These are phyloP conservation scores for Helicoverpa zea DNA, from an alignment of 1,140 invertebrate species.

Conservation along the genomic window DNA sequence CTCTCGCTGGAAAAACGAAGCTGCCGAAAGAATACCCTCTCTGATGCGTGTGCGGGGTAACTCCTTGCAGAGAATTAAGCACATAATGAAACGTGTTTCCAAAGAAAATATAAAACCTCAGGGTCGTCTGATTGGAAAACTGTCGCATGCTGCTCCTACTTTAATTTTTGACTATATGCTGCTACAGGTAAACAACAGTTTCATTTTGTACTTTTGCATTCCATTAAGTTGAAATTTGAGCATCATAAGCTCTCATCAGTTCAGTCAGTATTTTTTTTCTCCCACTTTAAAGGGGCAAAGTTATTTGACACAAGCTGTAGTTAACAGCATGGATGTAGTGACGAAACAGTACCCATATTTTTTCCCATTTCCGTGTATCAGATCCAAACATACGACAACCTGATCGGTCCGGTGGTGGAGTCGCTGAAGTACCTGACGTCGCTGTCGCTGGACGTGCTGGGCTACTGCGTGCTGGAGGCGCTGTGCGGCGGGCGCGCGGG, in stretches of 20 bases:
- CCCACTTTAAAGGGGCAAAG: too few species aligned
- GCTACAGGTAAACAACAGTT: slow-evolving; percentile 88
- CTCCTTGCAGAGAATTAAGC: slow-evolving; percentile 96
- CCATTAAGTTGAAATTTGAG: too few species aligned
- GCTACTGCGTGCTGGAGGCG: slow-evolving; percentile 98
- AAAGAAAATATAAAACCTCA: slow-evolving; percentile 99
- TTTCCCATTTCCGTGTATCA: slow-evolving; percentile 87
- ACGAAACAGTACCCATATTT: background rate
- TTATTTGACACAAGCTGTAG: too few species aligned
- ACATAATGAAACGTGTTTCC: slow-evolving; percentile 98
- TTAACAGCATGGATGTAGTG: background rate
- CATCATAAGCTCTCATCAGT: too few species aligned
- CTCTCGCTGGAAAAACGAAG: slow-evolving; percentile 95
- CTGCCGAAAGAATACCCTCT: slow-evolving; percentile 93
- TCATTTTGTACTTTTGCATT: too few species aligned
- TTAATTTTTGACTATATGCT: slow-evolving; percentile 98
- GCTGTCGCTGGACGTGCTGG: slow-evolving; percentile 98
- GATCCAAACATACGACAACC: slow-evolving; percentile 99
- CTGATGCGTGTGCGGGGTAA: slow-evolving; percentile 94
- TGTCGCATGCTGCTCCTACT: slow-evolving; percentile 98
- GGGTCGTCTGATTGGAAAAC: slow-evolving; percentile 97
- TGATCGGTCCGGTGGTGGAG: slow-evolving; percentile 98
- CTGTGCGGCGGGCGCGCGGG: slow-evolving; percentile 92
- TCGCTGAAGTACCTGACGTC: slow-evolving; percentile 98
- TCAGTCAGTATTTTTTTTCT: too few species aligned